Conservation (phyloP, 1,140 invertebrate species). For the Chionoecetes opilio region DNA sequence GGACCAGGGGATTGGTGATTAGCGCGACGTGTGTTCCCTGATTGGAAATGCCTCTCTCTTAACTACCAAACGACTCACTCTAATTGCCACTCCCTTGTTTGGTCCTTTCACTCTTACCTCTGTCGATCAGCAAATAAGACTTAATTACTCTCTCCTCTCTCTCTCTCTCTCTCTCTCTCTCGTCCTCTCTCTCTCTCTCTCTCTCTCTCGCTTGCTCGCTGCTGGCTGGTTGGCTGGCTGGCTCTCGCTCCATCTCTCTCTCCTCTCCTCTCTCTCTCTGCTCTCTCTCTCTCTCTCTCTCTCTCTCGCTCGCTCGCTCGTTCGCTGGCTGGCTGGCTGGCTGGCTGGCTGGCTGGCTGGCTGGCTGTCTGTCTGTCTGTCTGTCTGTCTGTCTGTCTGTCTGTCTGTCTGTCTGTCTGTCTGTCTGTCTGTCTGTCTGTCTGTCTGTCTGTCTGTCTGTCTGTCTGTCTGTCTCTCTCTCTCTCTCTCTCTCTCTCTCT, state of each 20-base stretch:
- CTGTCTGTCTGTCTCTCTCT: not conserved
- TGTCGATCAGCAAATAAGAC: not conserved
- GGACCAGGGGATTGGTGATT: no score
- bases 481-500: not conserved
- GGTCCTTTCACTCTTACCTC: not conserved
- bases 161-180: constrained; percentile 22
- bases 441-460: no score
- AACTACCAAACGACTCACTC: no score
- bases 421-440: not conserved
- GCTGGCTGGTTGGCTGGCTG: not conserved
- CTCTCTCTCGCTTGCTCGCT: no score
- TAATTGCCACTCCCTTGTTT: not conserved
- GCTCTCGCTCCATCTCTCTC: not conserved
- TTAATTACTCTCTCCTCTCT: no score
- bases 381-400: not conserved
- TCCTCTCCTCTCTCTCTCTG: constrained; percentile 25
- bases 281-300: no score
- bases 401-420: not conserved
- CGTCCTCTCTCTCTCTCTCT: no score
- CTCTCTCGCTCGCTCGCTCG: no score
- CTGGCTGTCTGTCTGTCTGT: not conserved
- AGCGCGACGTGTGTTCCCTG: no score
- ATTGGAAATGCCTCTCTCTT: no score
- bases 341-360: no score
- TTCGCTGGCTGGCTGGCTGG: no score